Conservation (phyloP, 2,797 vertebrate genomes). For the Holocentrus rufus region DNA sequence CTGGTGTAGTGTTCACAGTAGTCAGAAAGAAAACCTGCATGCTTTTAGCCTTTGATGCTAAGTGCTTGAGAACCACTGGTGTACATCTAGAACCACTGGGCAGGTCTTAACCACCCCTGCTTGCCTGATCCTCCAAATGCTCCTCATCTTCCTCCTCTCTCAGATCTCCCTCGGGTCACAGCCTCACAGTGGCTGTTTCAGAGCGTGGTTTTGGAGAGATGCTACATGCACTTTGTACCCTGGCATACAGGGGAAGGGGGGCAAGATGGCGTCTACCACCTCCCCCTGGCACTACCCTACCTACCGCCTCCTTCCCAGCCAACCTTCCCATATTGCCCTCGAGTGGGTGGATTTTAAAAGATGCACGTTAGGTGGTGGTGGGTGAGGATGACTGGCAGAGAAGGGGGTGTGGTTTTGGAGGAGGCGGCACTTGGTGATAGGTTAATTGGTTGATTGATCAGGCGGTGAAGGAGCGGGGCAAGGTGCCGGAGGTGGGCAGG, state of each 20-base stretch:
- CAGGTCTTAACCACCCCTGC: too few relatives aligned
- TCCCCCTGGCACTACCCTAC: slow-evolving; percentile 21
- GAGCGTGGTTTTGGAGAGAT: slow-evolving; percentile 78
- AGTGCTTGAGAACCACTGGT: too few relatives aligned
- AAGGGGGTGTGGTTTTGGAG: slow-evolving; percentile 23
- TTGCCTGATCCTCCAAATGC: slow-evolving; percentile 6
- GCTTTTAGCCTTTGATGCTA: too few relatives aligned
- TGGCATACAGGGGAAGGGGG: slow-evolving; percentile 52
- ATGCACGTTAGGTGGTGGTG: background rate
- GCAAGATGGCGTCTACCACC: slow-evolving; percentile 30
- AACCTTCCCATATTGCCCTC: slow-evolving; percentile 35
- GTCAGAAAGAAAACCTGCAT: too few relatives aligned
- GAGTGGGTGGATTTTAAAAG: background rate
- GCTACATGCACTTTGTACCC: slow-evolving; percentile 84
- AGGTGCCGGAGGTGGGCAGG: slow-evolving; percentile 49
- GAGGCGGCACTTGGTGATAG: slow-evolving; percentile 33
- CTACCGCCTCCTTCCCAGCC: slow-evolving; percentile 49
- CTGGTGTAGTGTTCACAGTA: too few relatives aligned
- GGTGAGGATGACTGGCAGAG: slow-evolving; percentile 40
- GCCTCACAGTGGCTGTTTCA: slow-evolving; percentile 80
- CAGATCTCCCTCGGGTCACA: slow-evolving; percentile 42
- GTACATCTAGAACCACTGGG: too few relatives aligned
- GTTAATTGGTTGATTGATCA: slow-evolving; percentile 58
- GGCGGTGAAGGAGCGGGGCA: slow-evolving; percentile 55
- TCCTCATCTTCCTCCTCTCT: background rate